phyloP scores from a whole-genome alignment of 2,797 vertebrate species.

The Botia almorhae region DNA sequence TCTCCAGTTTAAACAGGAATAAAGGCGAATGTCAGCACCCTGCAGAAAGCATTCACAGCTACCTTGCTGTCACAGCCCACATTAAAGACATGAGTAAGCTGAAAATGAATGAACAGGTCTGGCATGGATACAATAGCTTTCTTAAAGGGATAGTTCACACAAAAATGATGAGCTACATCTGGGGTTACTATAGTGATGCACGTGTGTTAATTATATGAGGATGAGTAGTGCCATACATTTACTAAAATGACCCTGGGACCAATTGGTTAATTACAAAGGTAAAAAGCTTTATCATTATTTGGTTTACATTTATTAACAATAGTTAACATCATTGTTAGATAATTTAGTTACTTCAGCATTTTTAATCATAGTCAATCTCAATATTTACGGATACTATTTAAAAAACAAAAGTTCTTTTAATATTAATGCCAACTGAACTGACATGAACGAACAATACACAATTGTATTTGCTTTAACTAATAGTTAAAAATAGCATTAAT shows the following conservation, averaged over 20 bases:
- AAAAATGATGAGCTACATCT: not conserved
- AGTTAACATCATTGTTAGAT: no score
- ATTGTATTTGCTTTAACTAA: no score
- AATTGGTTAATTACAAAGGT: not conserved
- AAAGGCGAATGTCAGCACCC: not conserved
- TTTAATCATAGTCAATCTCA: no score
- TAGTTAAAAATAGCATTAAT: no score
- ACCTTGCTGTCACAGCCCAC: not conserved
- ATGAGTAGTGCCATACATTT: not conserved
- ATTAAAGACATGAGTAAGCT: no score
- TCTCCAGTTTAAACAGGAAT: not conserved
- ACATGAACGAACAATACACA: no score
- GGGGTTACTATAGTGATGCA: not conserved
- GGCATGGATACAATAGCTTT: not conserved
- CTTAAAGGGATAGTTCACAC: not conserved
- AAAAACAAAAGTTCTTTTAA: no score
- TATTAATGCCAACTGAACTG: no score
- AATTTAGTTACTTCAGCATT: no score
- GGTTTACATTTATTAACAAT: no score
- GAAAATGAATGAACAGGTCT: not conserved
- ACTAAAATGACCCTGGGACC: not conserved
- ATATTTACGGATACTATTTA: no score
- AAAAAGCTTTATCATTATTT: not conserved
- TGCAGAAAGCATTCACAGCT: not conserved
- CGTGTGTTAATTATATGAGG: not conserved